Conservation (phyloP, 2,797 vertebrate species). For the Pseudochaenichthys georgianus region DNA sequence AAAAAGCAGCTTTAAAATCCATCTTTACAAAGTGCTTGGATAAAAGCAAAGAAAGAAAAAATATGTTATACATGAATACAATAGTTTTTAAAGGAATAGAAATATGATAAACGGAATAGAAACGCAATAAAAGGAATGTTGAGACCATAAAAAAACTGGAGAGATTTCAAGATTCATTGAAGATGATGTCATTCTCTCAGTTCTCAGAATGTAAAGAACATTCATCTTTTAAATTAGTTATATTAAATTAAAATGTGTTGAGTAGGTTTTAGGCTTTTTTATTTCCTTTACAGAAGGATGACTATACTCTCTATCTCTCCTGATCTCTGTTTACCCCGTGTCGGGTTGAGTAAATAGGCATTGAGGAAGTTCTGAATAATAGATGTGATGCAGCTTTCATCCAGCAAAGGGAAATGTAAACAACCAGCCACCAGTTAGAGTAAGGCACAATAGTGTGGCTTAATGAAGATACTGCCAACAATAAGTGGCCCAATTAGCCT, state of each 20-base stretch:
- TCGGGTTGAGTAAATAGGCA: conserved; percentile 49
- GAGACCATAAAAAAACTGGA: no score
- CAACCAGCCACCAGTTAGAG: conserved; percentile 46
- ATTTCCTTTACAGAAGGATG: neutral
- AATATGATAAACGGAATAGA: no score
- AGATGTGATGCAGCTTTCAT: conserved; percentile 61
- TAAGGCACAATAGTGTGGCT: conserved; percentile 15
- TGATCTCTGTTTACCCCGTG: conserved; percentile 37
- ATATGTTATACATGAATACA: no score
- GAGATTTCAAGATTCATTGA: no score
- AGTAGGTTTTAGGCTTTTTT: neutral
- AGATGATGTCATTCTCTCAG: neutral
- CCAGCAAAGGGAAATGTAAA: conserved; percentile 48
- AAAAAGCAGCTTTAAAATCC: no score
- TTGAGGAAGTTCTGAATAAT: conserved; percentile 62
- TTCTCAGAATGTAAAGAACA: neutral
- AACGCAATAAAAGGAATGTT: no score
- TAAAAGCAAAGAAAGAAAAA: no score
- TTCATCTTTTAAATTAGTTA: neutral
- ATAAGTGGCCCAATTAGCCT: conserved; percentile 22
- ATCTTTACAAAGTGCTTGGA: no score
- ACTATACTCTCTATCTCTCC: neutral
- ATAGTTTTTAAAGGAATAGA: no score
- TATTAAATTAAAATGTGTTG: neutral
- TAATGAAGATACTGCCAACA: conserved; percentile 27